A percentile compares a stretch with the other conserved stretches of the same genome.
These are phyloP conservation scores for Gallirallus australis DNA, from an alignment of 2,797 vertebrate genomes.

Conservation along the genomic window DNA sequence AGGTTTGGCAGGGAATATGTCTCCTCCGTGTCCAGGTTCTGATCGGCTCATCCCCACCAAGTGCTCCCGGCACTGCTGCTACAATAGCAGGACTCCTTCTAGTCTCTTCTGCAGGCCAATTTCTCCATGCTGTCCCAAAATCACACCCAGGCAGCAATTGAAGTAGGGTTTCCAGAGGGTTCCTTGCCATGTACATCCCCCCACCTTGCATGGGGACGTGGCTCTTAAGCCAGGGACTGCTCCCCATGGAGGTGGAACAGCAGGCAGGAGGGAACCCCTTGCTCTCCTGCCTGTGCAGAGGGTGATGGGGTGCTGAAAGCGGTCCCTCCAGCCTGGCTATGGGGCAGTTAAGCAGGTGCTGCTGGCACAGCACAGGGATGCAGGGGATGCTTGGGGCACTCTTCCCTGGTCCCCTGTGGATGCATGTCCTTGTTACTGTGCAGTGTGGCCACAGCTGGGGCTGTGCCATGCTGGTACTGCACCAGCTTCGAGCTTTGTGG, in stretches of 20 bases:
- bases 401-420: neutral
- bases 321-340: neutral
- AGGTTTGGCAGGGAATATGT: neutral
- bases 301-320: neutral
- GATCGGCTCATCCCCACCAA: neutral
- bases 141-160: neutral
- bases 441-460: neutral
- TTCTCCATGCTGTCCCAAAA: neutral
- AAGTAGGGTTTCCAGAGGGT: neutral
- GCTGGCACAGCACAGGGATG: fast-evolving
- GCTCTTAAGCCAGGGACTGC: neutral
- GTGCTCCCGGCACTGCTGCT: neutral
- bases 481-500: neutral
- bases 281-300: neutral
- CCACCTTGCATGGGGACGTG: neutral
- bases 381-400: fast-evolving
- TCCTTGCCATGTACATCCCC: neutral
- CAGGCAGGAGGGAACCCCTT: neutral
- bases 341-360: neutral
- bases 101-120: neutral
- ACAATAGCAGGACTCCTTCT: neutral
- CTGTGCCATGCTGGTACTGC: neutral
- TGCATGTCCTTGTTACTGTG: neutral
- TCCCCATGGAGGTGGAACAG: neutral
- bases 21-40: neutral